A percentile compares a stretch with the other conserved stretches of the same genome.
These are phyloP conservation scores for Loxodonta africana DNA, from an alignment of 2,113 vertebrate species.

Conservation along the genomic window DNA sequence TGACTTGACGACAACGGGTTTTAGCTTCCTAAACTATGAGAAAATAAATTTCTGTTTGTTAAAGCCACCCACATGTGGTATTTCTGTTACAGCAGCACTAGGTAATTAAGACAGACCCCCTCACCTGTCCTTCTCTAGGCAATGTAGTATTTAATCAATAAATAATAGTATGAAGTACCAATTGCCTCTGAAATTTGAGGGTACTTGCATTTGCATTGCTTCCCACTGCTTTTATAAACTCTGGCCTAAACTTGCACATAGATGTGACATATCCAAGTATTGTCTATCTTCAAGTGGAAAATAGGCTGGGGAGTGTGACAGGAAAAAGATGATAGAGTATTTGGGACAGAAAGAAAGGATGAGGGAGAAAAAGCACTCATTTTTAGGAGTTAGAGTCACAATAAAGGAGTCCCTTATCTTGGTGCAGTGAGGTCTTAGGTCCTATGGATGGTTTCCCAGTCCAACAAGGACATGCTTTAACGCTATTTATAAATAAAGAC, in stretches of 20 bases:
- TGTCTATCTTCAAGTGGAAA: background rate
- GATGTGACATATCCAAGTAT: background rate
- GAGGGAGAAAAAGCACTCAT: rapidly evolving
- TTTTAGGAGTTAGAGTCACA: background rate
- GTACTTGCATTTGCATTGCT: background rate
- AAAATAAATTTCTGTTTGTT: background rate
- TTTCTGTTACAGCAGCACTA: background rate
- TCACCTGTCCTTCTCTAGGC: background rate
- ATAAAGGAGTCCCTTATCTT: background rate
- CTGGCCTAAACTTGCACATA: background rate
- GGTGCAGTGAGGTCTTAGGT: background rate
- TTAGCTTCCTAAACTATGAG: background rate
- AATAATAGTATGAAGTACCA: background rate
- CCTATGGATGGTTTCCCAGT: background rate
- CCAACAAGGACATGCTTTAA: background rate
- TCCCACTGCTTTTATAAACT: background rate
- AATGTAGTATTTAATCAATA: background rate
- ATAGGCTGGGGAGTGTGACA: background rate
- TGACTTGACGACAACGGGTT: background rate
- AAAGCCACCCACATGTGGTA: background rate
- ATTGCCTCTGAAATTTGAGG: background rate
- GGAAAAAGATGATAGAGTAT: background rate
- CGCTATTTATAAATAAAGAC: background rate
- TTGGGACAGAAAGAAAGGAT: background rate
- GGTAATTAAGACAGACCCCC: background rate